Evolutionary conservation across 2,113 vertebrate genomes (phyloP).

Genomic region (Dissostichus mawsoni): DNA sequence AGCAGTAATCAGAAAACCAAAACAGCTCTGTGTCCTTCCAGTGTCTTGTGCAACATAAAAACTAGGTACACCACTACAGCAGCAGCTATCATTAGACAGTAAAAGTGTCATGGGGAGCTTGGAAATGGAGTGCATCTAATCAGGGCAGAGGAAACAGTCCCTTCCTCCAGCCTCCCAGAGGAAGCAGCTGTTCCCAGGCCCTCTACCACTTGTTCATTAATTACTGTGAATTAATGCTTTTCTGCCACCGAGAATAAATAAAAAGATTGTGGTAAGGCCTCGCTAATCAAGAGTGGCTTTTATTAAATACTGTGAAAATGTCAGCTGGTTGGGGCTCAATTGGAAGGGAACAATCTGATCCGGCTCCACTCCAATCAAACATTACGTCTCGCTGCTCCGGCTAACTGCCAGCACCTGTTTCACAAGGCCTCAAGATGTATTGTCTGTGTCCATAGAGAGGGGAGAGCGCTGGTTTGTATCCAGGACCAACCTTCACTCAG

Average conservation of each 20-base stretch:
- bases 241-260: slow-evolving; percentile 74
- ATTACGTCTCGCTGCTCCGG: slow-evolving; percentile 40
- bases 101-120: slow-evolving; percentile 63
- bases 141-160: slow-evolving; percentile 72
- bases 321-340: slow-evolving; percentile 67
- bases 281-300: slow-evolving; percentile 79
- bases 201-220: slow-evolving; percentile 80
- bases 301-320: slow-evolving; percentile 79
- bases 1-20: slow-evolving; percentile 21
- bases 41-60: slow-evolving; percentile 19
- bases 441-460: slow-evolving; percentile 50
- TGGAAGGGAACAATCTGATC: slow-evolving; percentile 61
- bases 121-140: slow-evolving; percentile 76
- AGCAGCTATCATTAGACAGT: slow-evolving; percentile 67
- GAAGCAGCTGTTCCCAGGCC: slow-evolving; percentile 77
- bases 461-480: slow-evolving; percentile 37
- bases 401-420: slow-evolving; percentile 69
- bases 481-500: slow-evolving; percentile 47
- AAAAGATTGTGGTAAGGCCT: slow-evolving; percentile 68
- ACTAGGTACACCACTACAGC: slow-evolving; percentile 46
- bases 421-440: slow-evolving; percentile 50
- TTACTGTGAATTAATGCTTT: slow-evolving; percentile 80
- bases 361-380: slow-evolving; percentile 67
- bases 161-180: slow-evolving; percentile 74
- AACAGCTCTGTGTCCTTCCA: not conserved